A percentile compares a stretch with the other conserved stretches of the same genome.
phyloP scores from a whole-genome alignment of 2,888 invertebrate species.

The Lasioglossum villosulum region DNA sequence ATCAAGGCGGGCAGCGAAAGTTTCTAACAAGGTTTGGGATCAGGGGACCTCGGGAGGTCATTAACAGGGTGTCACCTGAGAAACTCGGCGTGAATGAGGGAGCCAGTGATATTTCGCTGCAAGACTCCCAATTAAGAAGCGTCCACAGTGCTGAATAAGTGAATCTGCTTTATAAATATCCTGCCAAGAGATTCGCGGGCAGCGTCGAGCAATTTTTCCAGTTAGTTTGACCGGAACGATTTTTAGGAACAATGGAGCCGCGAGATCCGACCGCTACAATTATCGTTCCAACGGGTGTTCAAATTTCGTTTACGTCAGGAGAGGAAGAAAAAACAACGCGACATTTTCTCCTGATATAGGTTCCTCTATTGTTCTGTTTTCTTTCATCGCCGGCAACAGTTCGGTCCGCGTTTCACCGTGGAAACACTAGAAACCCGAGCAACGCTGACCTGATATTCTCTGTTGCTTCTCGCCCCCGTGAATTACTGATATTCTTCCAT shows the following conservation, averaged over 20 bases:
- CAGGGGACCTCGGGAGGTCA: background rate
- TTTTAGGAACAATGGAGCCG: background rate
- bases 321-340: background rate
- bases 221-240: background rate
- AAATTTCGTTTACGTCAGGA: background rate
- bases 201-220: background rate
- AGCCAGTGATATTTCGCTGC: background rate
- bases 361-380: background rate
- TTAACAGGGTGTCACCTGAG: background rate
- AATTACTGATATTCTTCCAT: constrained; percentile 6
- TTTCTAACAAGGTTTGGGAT: background rate
- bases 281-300: background rate
- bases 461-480: background rate
- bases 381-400: background rate
- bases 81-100: background rate
- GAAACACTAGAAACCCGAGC: background rate
- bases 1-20: background rate
- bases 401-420: background rate
- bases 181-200: background rate
- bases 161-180: background rate
- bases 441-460: constrained; percentile 5
- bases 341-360: background rate
- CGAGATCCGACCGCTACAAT: background rate
- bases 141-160: background rate
- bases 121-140: background rate